Percentiles rank a stretch among this genome's conserved stretches.
phyloP scores from a whole-genome alignment of 2,113 vertebrate species.

The Axis porcinus region DNA sequence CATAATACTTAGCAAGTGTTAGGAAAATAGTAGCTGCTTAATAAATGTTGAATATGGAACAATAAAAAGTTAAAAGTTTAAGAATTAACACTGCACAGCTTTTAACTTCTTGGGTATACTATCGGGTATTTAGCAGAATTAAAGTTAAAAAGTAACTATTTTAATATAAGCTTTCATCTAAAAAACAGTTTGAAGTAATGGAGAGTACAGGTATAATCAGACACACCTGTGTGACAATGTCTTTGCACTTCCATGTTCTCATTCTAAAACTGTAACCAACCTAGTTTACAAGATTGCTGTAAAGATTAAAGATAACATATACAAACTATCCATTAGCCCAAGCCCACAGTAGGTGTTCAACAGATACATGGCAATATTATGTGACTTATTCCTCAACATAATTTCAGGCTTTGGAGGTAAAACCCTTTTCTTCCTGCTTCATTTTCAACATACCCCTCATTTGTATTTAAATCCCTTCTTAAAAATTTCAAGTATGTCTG shows the following conservation, averaged over 20 bases:
- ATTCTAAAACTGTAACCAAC: neutral
- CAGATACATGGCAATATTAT: neutral
- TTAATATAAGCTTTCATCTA: neutral
- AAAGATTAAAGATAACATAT: neutral
- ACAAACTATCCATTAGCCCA: neutral
- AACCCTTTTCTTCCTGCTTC: neutral
- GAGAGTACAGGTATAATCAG: neutral
- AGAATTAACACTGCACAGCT: neutral
- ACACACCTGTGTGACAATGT: neutral
- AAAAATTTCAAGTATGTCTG: slow-evolving; percentile 19
- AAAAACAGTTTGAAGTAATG: neutral
- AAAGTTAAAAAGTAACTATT: neutral
- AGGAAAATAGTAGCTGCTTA: neutral
- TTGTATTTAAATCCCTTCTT: slow-evolving; percentile 9
- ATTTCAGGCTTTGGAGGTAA: slow-evolving; percentile 28
- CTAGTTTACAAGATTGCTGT: neutral
- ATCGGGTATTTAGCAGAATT: neutral
- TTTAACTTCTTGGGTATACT: neutral
- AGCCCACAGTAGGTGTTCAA: neutral
- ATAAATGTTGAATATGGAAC: neutral
- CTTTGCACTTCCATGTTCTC: neutral
- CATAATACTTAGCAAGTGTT: neutral
- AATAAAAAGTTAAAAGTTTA: slow-evolving; percentile 22
- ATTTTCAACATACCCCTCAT: neutral
- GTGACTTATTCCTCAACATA: neutral